Percentiles rank a stretch among this genome's conserved stretches.
Conservation (phyloP, 2,888 invertebrate species). For the Drosophila aldrichi region DNA sequence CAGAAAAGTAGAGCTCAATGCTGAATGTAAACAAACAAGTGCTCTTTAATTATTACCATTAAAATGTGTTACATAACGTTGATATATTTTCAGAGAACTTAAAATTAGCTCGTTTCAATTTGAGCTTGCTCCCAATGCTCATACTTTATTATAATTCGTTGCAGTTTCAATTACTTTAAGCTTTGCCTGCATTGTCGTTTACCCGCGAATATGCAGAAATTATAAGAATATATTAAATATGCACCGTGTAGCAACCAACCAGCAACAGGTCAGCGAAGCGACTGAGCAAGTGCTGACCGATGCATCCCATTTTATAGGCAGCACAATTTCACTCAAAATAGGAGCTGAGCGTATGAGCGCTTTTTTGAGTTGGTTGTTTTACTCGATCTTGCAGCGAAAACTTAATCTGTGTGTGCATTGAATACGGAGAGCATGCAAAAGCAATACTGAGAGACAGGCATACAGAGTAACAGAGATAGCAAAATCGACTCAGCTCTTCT, state of each 20-base stretch:
- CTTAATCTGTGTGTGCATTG: too few relatives aligned
- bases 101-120: not conserved
- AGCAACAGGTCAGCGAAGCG: not conserved
- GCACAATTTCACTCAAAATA: not conserved
- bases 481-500: not conserved
- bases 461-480: not conserved
- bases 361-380: not conserved
- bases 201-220: not conserved
- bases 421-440: not conserved
- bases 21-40: not conserved
- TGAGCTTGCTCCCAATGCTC: not conserved
- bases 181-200: not conserved
- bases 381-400: not conserved
- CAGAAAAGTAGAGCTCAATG: not conserved
- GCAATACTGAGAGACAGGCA: not conserved
- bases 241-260: not conserved
- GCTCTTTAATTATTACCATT: not conserved
- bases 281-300: not conserved
- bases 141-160: too few relatives aligned
- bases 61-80: not conserved
- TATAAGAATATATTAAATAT: too few relatives aligned
- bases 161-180: not conserved
- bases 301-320: not conserved
- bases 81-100: not conserved
- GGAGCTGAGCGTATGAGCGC: not conserved